Base-by-base conservation (phyloP, 2,888 invertebrate species). In the Emmelina monodactyla region DNA sequence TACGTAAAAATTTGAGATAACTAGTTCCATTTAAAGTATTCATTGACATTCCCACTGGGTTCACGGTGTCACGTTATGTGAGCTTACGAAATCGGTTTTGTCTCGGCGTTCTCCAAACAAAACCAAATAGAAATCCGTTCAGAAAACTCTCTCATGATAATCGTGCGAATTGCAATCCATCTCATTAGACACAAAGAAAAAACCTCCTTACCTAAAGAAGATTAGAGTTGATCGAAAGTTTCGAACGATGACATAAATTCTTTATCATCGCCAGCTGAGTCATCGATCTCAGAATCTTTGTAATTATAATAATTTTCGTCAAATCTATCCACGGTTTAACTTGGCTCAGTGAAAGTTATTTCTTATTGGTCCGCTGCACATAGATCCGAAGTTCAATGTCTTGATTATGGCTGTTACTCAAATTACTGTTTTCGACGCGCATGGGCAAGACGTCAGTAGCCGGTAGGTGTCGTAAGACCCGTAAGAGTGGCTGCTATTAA, bases 381-480 rank as follows among this genome's bases (percentile, higher is more conserved):
- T 58, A 51, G 60, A n/a, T n/a, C 56, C 49, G 59, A 78, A 76
- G 78, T 78, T 78, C 78, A 79, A 72, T 79, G 78, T 62, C 71
- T 78, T 63, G 63, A 70, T 76, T 72, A 73, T 68, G 67, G 60
- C 60, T 62, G 61, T 67, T 71, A 68, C 65, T 64, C 55, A 62
- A 69, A 68, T 63, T 68, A 66, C 65, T 64, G 60, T 62, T 58
- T 66, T 63, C 50, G 25, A 25, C 60, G 53, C 47, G 30, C 32
- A 31, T 30, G 36, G 12, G 15, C 16, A 32, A 32, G 37, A 39
- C 16, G 33, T 33, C 34, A 32, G 33, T 28, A 31, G 32, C 34
- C 33, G 37, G 40, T 38, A 37, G 40, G 40, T 40, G 40, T 37
- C 33, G 37, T 40, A 40, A 40, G 35, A 32, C 31, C 28, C 35